phyloP scores from a whole-genome alignment of 2,888 invertebrate genomes.

The Biston stratarius region DNA sequence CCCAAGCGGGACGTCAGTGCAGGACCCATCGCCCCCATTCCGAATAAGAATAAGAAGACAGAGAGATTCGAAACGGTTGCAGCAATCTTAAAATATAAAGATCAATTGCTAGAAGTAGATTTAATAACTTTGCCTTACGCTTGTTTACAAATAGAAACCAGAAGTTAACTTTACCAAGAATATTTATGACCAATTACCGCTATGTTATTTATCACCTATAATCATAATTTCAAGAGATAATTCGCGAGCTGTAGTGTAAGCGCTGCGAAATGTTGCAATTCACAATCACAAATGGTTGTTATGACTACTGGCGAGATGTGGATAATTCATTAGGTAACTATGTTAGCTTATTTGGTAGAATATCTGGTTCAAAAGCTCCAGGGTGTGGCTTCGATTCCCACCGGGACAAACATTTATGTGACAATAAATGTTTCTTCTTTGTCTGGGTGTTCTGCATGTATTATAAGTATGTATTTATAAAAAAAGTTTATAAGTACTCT shows the following conservation, averaged over 20 bases:
- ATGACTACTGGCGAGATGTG: conserved; percentile 1
- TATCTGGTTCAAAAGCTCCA: no score
- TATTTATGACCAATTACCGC: conserved; percentile 35
- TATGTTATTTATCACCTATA: conserved; percentile 28
- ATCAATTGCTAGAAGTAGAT: background rate
- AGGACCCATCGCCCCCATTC: no score
- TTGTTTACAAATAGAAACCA: conserved; percentile 29
- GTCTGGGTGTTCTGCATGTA: no score
- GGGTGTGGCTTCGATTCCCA: no score
- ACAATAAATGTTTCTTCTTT: no score
- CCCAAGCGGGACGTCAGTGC: no score
- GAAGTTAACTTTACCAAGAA: conserved; percentile 32
- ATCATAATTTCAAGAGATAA: conserved; percentile 58
- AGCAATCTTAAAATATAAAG: background rate
- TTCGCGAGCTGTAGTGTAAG: conserved; percentile 58
- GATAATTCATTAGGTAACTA: background rate
- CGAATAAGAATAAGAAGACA: no score
- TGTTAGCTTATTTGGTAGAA: no score
- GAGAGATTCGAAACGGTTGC: background rate
- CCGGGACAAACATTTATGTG: no score
- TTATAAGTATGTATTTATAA: background rate
- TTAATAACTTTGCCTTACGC: conserved; percentile 16
- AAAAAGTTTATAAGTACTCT: no score
- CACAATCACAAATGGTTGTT: conserved; percentile 43
- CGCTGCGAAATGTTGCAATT: conserved; percentile 63